Evolutionary conservation across 2,888 invertebrate species (phyloP).

Genomic region (Sinelater perroti): DNA sequence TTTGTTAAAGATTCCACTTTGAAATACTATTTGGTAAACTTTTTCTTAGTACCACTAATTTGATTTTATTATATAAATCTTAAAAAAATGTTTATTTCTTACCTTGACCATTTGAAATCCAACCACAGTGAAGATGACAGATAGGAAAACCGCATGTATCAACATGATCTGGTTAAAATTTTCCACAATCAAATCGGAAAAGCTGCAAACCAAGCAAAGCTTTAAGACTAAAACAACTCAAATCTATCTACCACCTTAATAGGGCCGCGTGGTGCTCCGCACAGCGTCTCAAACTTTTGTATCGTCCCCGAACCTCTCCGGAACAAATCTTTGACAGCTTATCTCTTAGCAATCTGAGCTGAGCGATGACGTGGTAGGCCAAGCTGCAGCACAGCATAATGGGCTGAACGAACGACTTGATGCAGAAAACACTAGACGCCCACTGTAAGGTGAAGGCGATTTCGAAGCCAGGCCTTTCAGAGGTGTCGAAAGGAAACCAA

Average conservation of each 20-base stretch:
- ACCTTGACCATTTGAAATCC: conserved; percentile 17
- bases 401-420: background rate
- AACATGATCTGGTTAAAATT: conserved; percentile 9
- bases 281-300: background rate
- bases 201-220: background rate
- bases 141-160: background rate
- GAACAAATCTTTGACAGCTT: background rate
- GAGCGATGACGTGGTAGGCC: conserved; percentile 11
- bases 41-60: no score
- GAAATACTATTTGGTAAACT: no score
- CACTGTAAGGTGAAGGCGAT: conserved; percentile 4
- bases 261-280: conserved; percentile 8
- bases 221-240: background rate
- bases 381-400: conserved; percentile 3
- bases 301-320: background rate
- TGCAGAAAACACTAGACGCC: background rate
- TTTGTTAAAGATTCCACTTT: no score
- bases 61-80: no score
- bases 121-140: conserved; percentile 9
- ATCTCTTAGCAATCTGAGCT: conserved; percentile 6
- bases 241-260: background rate
- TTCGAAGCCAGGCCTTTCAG: background rate
- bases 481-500: conserved; percentile 12
- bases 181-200: background rate
- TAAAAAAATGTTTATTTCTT: no score